phyloP scores from a whole-genome alignment of 1,140 invertebrate genomes.

The Augochlora pura region DNA sequence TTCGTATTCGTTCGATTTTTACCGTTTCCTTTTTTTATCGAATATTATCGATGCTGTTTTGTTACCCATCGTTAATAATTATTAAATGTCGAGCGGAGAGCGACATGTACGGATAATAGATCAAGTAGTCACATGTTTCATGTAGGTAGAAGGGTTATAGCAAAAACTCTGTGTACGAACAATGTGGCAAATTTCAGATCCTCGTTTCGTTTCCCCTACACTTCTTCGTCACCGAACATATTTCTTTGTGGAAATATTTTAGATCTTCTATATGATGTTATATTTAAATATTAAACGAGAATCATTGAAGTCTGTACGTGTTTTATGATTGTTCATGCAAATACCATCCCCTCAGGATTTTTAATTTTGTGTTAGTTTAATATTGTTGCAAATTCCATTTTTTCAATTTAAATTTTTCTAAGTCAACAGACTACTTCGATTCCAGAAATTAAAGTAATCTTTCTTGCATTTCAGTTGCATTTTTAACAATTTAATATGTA shows the following conservation, averaged over 20 bases:
- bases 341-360: too few relatives aligned
- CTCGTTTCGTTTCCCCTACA: neutral
- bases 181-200: neutral
- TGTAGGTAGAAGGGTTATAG: conserved; percentile 4
- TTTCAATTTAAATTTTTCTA: too few relatives aligned
- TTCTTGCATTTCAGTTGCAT: too few relatives aligned
- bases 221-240: neutral
- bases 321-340: too few relatives aligned
- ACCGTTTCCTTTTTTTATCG: too few relatives aligned
- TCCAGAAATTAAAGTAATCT: too few relatives aligned
- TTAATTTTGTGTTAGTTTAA: too few relatives aligned
- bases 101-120: conserved; percentile 26
- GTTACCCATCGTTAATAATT: neutral
- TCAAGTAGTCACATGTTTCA: neutral
- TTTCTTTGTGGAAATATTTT: conserved; percentile 1
- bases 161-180: neutral
- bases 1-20: neutral
- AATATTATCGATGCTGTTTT: too few relatives aligned
- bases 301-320: neutral
- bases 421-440: too few relatives aligned
- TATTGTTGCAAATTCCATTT: too few relatives aligned
- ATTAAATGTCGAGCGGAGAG: neutral
- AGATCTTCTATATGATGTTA: neutral
- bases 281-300: neutral
- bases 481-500: too few relatives aligned